A percentile compares a stretch with the other conserved stretches of the same genome.
Evolutionary conservation across 2,113 vertebrate genomes (phyloP).

Genomic region (Alethe castanea): DNA sequence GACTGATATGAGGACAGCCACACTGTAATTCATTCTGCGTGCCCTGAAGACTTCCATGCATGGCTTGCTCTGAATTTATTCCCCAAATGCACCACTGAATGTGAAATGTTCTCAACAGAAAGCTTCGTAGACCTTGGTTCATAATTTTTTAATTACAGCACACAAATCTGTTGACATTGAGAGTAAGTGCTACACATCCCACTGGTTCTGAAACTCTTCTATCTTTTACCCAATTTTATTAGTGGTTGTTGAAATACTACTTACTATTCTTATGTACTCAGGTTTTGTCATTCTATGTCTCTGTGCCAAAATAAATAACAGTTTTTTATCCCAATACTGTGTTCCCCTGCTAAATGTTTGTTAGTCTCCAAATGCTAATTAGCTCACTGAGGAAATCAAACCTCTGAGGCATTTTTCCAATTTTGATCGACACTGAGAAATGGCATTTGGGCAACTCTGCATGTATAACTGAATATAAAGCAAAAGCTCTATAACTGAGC

Average conservation of each 20-base stretch:
- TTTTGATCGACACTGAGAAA: not conserved
- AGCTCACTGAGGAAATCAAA: constrained; percentile 18
- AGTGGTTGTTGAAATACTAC: not conserved
- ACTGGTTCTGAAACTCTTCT: not conserved
- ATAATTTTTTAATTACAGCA: not conserved
- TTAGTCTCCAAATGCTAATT: not conserved
- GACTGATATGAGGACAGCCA: not conserved
- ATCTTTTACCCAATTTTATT: not conserved
- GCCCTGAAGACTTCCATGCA: not conserved
- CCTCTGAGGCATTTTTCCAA: not conserved
- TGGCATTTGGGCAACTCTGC: not conserved
- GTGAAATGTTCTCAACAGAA: not conserved
- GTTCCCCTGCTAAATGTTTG: not conserved
- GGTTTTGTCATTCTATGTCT: not conserved
- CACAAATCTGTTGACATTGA: not conserved
- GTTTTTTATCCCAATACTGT: not conserved
- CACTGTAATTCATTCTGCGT: not conserved
- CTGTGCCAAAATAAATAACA: not conserved
- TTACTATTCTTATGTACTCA: not conserved
- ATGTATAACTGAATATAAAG: not conserved
- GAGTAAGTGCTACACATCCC: not conserved
- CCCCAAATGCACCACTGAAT: not conserved
- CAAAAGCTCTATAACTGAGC: not conserved
- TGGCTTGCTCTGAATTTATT: constrained; percentile 21
- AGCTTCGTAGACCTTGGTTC: not conserved